Evolutionary conservation across 30 jellyfish, hydroid and myxozoan species (phyloP).

Genomic region (Pelagia noctiluca): DNA sequence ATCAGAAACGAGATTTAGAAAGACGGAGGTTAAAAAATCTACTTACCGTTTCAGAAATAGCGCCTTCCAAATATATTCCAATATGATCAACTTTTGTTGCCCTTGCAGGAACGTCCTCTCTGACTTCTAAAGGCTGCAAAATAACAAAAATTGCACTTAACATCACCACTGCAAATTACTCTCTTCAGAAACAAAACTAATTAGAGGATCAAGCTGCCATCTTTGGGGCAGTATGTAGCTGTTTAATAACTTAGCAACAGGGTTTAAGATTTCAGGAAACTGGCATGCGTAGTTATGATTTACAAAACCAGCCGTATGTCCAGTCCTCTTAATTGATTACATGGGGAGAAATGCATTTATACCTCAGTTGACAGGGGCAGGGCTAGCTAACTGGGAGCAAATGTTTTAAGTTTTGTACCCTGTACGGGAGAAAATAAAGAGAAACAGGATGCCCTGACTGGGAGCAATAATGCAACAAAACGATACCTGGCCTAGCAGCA

Average conservation of each 20-base stretch:
- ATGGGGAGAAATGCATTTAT: too few species aligned
- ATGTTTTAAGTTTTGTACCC: too few species aligned
- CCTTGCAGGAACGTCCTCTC: conserved; percentile 80
- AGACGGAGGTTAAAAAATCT: neutral
- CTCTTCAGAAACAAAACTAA: neutral
- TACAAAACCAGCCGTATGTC: too few species aligned
- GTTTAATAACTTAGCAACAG: neutral
- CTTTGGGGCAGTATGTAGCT: neutral
- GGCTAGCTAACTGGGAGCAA: too few species aligned
- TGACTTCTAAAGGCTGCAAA: conserved; percentile 87
- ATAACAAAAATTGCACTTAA: too few species aligned
- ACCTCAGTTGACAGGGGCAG: too few species aligned
- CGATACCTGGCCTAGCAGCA: too few species aligned
- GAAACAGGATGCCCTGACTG: too few species aligned
- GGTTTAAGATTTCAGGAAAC: neutral
- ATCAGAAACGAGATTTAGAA: neutral
- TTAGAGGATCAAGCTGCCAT: neutral
- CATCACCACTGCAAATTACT: too few species aligned
- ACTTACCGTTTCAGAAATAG: conserved; percentile 27
- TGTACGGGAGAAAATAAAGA: too few species aligned
- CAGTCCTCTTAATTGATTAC: too few species aligned
- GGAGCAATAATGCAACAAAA: too few species aligned
- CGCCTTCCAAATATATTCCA: conserved; percentile 54
- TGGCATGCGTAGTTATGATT: neutral
- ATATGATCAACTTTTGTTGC: conserved; percentile 76